Evolutionary conservation across 1,140 invertebrate species (phyloP).

Genomic region (Bombyx mori): DNA sequence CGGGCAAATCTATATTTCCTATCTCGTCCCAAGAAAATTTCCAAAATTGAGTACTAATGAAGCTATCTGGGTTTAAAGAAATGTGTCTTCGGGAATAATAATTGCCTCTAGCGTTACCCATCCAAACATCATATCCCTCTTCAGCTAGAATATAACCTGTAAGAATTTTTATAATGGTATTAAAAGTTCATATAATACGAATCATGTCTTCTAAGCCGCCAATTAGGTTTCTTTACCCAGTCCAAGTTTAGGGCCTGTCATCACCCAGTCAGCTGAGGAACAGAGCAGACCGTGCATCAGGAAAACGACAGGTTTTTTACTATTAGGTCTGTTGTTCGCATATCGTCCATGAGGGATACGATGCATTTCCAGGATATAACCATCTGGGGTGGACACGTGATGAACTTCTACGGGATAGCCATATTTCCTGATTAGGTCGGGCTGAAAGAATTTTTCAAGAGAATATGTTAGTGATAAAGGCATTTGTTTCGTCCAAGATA

Average conservation of each 20-base stretch:
- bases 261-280: constrained; percentile 73
- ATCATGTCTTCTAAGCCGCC: not conserved
- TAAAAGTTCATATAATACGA: too few species aligned
- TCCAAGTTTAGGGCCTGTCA: constrained; percentile 67
- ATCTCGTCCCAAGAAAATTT: constrained; percentile 87
- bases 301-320: constrained; percentile 57
- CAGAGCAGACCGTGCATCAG: constrained; percentile 77
- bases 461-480: constrained; percentile 4
- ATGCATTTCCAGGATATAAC: constrained; percentile 73
- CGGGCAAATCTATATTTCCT: constrained; percentile 81
- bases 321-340: constrained; percentile 22
- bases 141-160: constrained; percentile 78
- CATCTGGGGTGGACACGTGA: constrained; percentile 73
- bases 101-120: constrained; percentile 80
- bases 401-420: constrained; percentile 74
- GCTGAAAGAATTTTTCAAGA: constrained; percentile 37
- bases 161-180: constrained; percentile 15
- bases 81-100: constrained; percentile 75
- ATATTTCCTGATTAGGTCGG: constrained; percentile 66
- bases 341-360: constrained; percentile 71
- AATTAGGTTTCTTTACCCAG: constrained; percentile 50
- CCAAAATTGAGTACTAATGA: constrained; percentile 77
- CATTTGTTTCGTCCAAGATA: not conserved
- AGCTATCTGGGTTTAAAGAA: constrained; percentile 69
- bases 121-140: constrained; percentile 84